Evolutionary conservation across 2,113 vertebrate species (phyloP), one percentile per base, ranked within the genome.

Genomic region (Myotis yumanensis): DNA sequence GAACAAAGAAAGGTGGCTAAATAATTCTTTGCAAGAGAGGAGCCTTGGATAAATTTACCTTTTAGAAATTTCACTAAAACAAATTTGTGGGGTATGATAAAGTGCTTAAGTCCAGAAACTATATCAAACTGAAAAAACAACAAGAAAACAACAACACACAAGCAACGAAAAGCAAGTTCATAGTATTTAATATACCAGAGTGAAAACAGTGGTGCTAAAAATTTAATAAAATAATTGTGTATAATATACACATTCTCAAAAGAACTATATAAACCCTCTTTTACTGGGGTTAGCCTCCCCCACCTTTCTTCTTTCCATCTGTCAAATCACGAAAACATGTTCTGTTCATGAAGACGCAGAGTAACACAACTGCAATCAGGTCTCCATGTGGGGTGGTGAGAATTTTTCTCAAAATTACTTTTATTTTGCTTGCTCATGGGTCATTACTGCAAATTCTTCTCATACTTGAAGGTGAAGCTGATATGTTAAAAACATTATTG

Each of bases 371-470:
- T 93, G 25, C 30, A 79, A 22, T 73, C 94, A 30, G 57, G 84
- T 46, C 54, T 92, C 32, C 66, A 14, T 37, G 46, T 43, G 40
- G n/a, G 69, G 5, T 73, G 75, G 66, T 91, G 94, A 83, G 86
- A 85, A 80, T 76, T 72, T 32, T n/a, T 46, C 77, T 97, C 71
- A 89, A 28, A 89, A 5, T 25, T 75, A 10, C 51, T 83, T 95
- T 96, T 95, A 57, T 81, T 96, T 91, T 97, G 96, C 97, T 84
- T 97, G 96, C 97, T 94, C 97, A 96, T 88, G 96, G 98, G 97
- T 98, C 97, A 96, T 97, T 97, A 98, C 97, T 90, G 95, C 96
- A 98, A 96, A 98, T 98, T 97, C 93, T 97, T 98, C 97, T 97
- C 4, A 30, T 57, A 96, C 94, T 94, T 96, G 96, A 98, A 96